Evolutionary conservation across 2,888 invertebrate species (phyloP).

Genomic region (Crocallis elinguaria): DNA sequence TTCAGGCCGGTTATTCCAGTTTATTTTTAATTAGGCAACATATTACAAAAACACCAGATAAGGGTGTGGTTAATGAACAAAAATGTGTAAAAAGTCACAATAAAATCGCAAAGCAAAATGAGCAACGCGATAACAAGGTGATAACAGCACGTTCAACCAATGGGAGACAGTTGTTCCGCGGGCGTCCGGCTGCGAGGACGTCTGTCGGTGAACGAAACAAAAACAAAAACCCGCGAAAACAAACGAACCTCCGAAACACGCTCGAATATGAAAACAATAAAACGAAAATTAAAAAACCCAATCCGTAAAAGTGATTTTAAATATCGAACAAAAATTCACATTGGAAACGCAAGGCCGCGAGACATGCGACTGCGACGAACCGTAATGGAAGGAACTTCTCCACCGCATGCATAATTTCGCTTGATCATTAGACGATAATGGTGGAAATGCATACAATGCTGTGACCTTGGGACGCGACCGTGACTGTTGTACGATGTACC

Average conservation of each 20-base stretch:
- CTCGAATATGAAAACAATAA: slow-evolving; percentile 53
- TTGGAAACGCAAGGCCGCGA: slow-evolving; percentile 41
- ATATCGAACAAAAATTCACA: slow-evolving; percentile 8
- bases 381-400: slow-evolving; percentile 52
- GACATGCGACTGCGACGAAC: slow-evolving; percentile 18
- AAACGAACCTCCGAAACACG: slow-evolving; percentile 64
- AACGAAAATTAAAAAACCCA: slow-evolving; percentile 41
- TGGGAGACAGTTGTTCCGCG: slow-evolving; percentile 64
- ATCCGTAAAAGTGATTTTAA: slow-evolving; percentile 21
- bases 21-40: slow-evolving; percentile 22
- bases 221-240: slow-evolving; percentile 50
- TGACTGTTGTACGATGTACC: slow-evolving; percentile 60
- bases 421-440: slow-evolving; percentile 62
- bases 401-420: slow-evolving; percentile 70
- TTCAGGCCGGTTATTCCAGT: slow-evolving; percentile 33
- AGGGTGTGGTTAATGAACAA: slow-evolving; percentile 44
- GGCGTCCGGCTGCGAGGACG: slow-evolving; percentile 69
- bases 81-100: slow-evolving; percentile 46
- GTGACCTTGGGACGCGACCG: slow-evolving; percentile 65
- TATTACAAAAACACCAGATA: slow-evolving; percentile 41
- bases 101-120: slow-evolving; percentile 48
- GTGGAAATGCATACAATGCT: slow-evolving; percentile 59
- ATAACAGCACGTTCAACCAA: slow-evolving; percentile 58
- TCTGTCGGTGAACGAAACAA: slow-evolving; percentile 48
- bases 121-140: slow-evolving; percentile 56